Base-by-base conservation (phyloP, 2,797 vertebrate species). In the Pitangus sulphuratus region DNA sequence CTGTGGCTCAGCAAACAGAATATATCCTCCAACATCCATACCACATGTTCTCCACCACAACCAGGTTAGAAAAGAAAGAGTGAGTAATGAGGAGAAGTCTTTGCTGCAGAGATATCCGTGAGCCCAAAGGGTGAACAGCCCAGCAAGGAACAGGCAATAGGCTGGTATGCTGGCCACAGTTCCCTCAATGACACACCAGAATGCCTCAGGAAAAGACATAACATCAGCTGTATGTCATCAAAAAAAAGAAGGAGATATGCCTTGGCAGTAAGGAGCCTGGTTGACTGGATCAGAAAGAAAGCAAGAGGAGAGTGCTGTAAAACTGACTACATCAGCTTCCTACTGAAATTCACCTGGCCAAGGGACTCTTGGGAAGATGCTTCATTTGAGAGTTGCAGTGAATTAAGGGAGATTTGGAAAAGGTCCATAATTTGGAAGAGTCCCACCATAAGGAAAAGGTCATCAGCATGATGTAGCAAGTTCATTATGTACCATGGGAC, bases 171-270 rank as follows among this genome's bases (percentile, higher is more conserved):
- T 51, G 33, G 31, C 28, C 62, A 61, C 0, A 0, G 25, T 37
- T 79, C 42, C 15, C n/a, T 72, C 47, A 89, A 13, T 4, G 18
- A 42, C 1, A 5, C 0, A 1, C 8, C 0, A 0, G 51, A 83
- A 82, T 7, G 25, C 37, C 19, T 48, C 66, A 70, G 33, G 37
- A 86, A 71, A 87, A 79, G 18, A 17, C 54, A 78, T 30, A 62
- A 81, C 81, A 79, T 21, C 51, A 64, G 26, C 48, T 31, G 47
- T 1, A 62, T 1, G 10, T 44, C 44, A 81, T 47, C 24, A 71
- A 58, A 57, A 84, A 60, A 44, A 42, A 75, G n/a, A 11, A 87
- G 39, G 11, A 78, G 42, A 79, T 4, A 30, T 5, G 22, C 8
- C 42, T 60, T 16, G 19, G 37, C n/a, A 75, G n/a, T 37, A n/a